A percentile compares a stretch with the other conserved stretches of the same genome.
Evolutionary conservation across 2,797 vertebrate species (phyloP).

Genomic region (Uromys caudimaculatus): DNA sequence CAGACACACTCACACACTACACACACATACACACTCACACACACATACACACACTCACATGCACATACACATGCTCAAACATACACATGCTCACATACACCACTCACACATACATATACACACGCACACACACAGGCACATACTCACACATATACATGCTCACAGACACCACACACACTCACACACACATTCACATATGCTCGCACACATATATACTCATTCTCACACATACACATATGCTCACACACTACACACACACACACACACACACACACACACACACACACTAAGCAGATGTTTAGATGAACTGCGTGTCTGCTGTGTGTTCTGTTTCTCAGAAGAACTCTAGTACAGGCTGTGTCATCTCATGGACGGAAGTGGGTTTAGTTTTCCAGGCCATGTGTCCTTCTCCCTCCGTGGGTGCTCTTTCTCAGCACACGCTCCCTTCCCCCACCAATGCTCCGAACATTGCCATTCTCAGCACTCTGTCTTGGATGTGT

Average conservation of each 20-base stretch:
- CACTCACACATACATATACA: too few species aligned
- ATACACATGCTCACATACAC: too few species aligned
- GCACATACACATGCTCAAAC: too few species aligned
- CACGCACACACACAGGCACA: too few species aligned
- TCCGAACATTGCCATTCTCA: neutral
- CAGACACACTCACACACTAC: too few species aligned
- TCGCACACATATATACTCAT: rapidly evolving
- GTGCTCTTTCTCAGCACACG: neutral
- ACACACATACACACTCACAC: neutral
- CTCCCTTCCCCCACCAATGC: neutral
- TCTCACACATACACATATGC: neutral
- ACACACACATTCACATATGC: too few species aligned
- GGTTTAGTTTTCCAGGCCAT: neutral
- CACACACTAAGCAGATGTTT: neutral
- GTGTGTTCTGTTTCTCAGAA: neutral
- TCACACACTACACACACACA: rapidly evolving
- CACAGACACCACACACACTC: too few species aligned
- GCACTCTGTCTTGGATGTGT: neutral
- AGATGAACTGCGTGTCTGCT: neutral
- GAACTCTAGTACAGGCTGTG: neutral
- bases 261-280: neutral
- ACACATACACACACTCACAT: neutral
- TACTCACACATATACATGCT: too few species aligned
- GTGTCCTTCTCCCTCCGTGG: neutral
- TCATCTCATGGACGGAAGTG: neutral